Conservation (phyloP, 2,888 invertebrate genomes). For the Rhyacophila evoluta region DNA sequence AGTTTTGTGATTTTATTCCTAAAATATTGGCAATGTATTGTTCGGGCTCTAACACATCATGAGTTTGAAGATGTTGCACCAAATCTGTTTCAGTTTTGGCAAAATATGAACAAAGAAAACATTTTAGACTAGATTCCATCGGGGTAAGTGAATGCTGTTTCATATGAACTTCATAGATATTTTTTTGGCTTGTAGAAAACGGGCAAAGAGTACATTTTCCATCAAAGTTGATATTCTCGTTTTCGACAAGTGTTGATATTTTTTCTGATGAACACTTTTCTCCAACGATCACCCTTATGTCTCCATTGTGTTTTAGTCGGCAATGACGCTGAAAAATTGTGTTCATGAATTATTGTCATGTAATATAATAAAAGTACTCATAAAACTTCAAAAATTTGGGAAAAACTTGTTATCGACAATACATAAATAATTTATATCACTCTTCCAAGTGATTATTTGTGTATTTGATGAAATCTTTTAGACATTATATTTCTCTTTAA, state of each 20-base stretch:
- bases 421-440: too few species aligned
- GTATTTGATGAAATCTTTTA: too few species aligned
- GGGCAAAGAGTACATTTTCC: slow-evolving; percentile 78
- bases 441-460: too few species aligned
- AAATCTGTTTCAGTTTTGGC: slow-evolving; percentile 78
- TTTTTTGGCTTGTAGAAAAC: slow-evolving; percentile 73
- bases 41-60: slow-evolving; percentile 73
- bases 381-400: too few species aligned
- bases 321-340: slow-evolving; percentile 77
- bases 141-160: slow-evolving; percentile 76
- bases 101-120: slow-evolving; percentile 84
- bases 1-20: slow-evolving; percentile 62
- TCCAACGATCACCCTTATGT: slow-evolving; percentile 72
- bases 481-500: too few species aligned
- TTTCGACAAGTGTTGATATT: slow-evolving; percentile 26
- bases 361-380: too few species aligned
- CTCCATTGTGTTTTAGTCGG: slow-evolving; percentile 82
- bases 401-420: too few species aligned
- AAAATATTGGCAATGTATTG: slow-evolving; percentile 69
- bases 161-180: slow-evolving; percentile 74
- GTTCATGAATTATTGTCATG: not conserved
- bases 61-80: slow-evolving; percentile 75
- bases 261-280: slow-evolving; percentile 68
- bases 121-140: slow-evolving; percentile 79
- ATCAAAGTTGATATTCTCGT: slow-evolving; percentile 52